Base-by-base conservation (phyloP, 64 coral and sea anemone species). In the Acropora yongei region DNA sequence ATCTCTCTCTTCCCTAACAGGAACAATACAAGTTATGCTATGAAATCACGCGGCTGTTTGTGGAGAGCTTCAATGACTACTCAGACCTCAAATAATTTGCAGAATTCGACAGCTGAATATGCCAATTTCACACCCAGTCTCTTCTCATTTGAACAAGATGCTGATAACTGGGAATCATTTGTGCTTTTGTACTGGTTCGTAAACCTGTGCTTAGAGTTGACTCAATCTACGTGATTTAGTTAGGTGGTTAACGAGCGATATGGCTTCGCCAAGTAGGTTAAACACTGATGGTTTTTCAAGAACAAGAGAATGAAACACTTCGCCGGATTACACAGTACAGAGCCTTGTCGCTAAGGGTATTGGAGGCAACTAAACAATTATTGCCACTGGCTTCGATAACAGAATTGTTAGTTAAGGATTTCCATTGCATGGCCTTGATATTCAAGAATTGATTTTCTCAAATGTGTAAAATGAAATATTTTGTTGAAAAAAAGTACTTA, bases 1-100 rank as follows among this genome's bases (percentile, higher is more conserved):
- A 55, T 8, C 12, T 51, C n/a, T 66, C 41, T 71, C 11, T 71
- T 85, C 41, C 4, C 18, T 3, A 0, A 47, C 88, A 90, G 91
- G 91, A 87, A 58, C 91, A 93, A 14, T 93, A 93, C 80, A 93
- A 93, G 75, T 79, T 93, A 45, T 93, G 83, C 78, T 93, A 87
- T 76, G 75, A 93, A 8, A 85, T 93, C 8, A 74, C 85, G 5
- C 83, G 83, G 44, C 74, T 87, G 18, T 93, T 93, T 68, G 60
- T 93, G n/a, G 91, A 93, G 7, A 43, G 83, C 3, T 93, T 51
- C 76, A 93, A 61, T 45, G 83, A 93, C 65, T 93, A 93, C 49
- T 83, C 91, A 4, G 87, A 93, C 75, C 80, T 87, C 41, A 93
- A 80, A 40, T 85, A 41, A 85, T 48, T 11, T 10, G 40, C 40